Base-by-base conservation (phyloP, 23 tunicate genomes). In the Halocynthia aurantium region DNA sequence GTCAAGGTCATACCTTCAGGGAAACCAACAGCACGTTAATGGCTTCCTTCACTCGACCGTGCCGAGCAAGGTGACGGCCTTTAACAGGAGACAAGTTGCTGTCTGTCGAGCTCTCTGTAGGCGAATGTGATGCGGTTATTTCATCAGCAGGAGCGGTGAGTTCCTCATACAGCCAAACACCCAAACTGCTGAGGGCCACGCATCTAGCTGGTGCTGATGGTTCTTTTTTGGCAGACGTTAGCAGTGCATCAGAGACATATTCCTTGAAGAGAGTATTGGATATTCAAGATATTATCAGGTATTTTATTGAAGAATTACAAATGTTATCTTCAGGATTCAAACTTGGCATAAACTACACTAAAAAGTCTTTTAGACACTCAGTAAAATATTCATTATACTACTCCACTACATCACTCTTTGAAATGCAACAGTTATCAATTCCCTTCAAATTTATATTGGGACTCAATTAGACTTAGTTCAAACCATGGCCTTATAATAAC, bases 91-190 rank as follows among this genome's bases (percentile, higher is more conserved):
- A 74, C 8, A 74, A 53, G 21, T 54, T 54, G 63, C 22, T 74
- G 50, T 74, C 78, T 8, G 55, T 6, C 12, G n/a, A 12, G 11
- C 60, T 55, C 7, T 8, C 22, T 49, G 19, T 31, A 52, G 64
- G 12, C 50, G 78, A 8, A 15, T 62, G 40, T 13, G 63, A 17
- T 10, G 50, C 10, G 22, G 10, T 12, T 8, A 11, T 53, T 74
- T 74, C 78, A 21, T 74, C 78, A 8, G 31, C 62, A 12, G 78
- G 21, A 15, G 77, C 66, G 10, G 90, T 85, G 13, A 91, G 90
- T 68, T 91, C 97, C 53, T 85, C 97, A 50, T 85, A 91, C 74
- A 91, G 57, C 97, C 97, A 91, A 80, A 91, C 62, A 54, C 97
- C 97, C 22, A 81, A 57, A 83, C 90, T 83, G 67, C 91, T 73